Evolutionary conservation across 2,797 vertebrate genomes (phyloP).

Genomic region (Labroides dimidiatus): DNA sequence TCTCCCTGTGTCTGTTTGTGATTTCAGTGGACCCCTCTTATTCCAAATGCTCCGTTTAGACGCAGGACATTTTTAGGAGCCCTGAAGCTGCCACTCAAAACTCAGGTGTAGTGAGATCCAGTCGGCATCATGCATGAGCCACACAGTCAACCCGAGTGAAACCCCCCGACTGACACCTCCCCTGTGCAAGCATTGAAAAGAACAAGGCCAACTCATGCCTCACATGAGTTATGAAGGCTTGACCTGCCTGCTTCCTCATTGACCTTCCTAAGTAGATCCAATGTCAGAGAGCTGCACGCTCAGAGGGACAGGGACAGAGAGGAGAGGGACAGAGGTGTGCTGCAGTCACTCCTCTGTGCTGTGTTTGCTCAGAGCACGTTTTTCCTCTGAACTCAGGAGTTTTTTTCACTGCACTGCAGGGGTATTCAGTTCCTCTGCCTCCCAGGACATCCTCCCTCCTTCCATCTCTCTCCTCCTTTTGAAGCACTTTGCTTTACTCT

Average conservation of each 20-base stretch:
- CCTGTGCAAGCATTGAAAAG: constrained; percentile 56
- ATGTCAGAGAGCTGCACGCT: constrained; percentile 51
- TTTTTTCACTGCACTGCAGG: constrained; percentile 55
- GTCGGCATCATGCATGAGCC: constrained; percentile 92
- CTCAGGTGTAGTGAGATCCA: constrained; percentile 91
- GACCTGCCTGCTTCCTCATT: constrained; percentile 74
- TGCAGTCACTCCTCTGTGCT: constrained; percentile 34
- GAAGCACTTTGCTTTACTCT: not conserved
- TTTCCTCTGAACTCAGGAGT: constrained; percentile 52
- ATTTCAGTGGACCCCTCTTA: constrained; percentile 96
- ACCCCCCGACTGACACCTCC: constrained; percentile 11
- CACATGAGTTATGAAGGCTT: constrained; percentile 81
- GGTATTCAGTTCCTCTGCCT: constrained; percentile 33
- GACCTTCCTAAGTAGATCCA: constrained; percentile 81
- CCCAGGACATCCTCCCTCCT: constrained; percentile 13
- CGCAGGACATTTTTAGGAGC: constrained; percentile 91
- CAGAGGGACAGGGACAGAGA: constrained; percentile 18
- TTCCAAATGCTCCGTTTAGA: constrained; percentile 92
- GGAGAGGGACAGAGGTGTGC: constrained; percentile 16
- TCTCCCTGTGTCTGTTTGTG: constrained; percentile 86
- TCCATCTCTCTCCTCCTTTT: constrained; percentile 3
- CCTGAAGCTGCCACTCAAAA: constrained; percentile 90
- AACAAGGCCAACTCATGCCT: constrained; percentile 79
- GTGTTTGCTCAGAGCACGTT: constrained; percentile 33
- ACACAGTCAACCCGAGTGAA: constrained; percentile 50